Evolutionary conservation across 2,797 vertebrate species (phyloP).

Genomic region (Cryptoblepharus egeriae): DNA sequence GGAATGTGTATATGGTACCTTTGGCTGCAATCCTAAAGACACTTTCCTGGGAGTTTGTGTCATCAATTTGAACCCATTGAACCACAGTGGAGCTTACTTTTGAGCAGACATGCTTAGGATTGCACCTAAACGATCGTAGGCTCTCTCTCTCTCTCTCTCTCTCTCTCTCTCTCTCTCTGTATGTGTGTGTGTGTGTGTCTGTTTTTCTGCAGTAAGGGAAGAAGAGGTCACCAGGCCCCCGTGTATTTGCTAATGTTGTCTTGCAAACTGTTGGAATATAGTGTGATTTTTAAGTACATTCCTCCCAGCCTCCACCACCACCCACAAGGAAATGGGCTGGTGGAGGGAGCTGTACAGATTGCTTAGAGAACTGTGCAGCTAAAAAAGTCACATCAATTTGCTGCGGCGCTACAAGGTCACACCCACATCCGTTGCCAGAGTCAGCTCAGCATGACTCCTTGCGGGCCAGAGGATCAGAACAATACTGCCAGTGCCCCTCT

Average conservation of each 20-base stretch:
- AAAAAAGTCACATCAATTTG: slow-evolving; percentile 33
- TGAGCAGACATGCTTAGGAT: no score
- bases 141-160: background rate
- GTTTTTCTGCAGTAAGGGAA: slow-evolving; percentile 39
- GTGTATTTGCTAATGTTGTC: slow-evolving; percentile 61
- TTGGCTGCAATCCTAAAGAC: no score
- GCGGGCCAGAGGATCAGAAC: slow-evolving; percentile 31
- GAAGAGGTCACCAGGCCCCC: slow-evolving; percentile 64
- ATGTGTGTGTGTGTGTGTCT: background rate
- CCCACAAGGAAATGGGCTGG: slow-evolving; percentile 63
- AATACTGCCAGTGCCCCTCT: background rate
- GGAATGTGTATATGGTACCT: no score
- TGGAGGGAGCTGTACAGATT: slow-evolving; percentile 60
- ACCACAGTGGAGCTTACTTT: no score
- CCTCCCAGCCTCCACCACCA: slow-evolving; percentile 65
- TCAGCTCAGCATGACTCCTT: slow-evolving; percentile 27
- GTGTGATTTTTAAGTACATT: slow-evolving; percentile 66
- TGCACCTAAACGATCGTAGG: no score
- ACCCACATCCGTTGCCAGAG: background rate
- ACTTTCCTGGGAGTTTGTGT: no score
- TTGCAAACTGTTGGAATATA: slow-evolving; percentile 68
- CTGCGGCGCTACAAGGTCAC: slow-evolving; percentile 47
- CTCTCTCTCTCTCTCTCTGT: background rate
- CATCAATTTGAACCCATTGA: no score
- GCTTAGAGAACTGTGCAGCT: slow-evolving; percentile 50